Conservation (phyloP, 2,888 invertebrate genomes). For the Caenorhabditis macrosperma region DNA sequence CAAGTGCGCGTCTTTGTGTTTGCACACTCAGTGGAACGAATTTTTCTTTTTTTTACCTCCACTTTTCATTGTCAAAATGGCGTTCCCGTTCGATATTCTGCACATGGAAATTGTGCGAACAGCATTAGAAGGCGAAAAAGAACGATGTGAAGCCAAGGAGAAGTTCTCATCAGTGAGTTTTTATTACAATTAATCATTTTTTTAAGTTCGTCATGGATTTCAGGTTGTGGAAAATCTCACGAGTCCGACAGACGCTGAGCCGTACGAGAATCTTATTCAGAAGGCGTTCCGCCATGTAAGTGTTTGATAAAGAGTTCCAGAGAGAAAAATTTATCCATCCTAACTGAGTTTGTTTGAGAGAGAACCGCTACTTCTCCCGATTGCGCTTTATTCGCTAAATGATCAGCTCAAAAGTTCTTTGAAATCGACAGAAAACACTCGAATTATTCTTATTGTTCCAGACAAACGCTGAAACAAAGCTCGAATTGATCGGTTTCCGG, state of each 20-base stretch:
- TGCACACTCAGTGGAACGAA: not conserved
- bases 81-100: conserved; percentile 75
- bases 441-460: conserved; percentile 45
- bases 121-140: conserved; percentile 67
- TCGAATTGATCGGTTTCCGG: conserved; percentile 84
- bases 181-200: not conserved
- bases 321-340: conserved; percentile 2
- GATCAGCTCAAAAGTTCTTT: not conserved
- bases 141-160: conserved; percentile 58
- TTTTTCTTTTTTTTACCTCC: conserved; percentile 3
- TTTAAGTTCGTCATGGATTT: not conserved
- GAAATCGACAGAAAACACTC: not conserved
- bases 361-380: no score
- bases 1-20: conserved; percentile 20
- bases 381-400: not conserved
- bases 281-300: conserved; percentile 68
- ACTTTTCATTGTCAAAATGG: conserved; percentile 22
- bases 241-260: conserved; percentile 55
- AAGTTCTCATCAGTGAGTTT: conserved; percentile 57
- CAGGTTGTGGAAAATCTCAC: conserved; percentile 57
- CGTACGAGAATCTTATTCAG: conserved; percentile 61
- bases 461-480: conserved; percentile 78
- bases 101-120: conserved; percentile 76
- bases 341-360: no score
- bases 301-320: conserved; percentile 4